These are phyloP conservation scores for Dicentrarchus labrax DNA, from an alignment of 2,113 vertebrate species.

Conservation along the genomic window DNA sequence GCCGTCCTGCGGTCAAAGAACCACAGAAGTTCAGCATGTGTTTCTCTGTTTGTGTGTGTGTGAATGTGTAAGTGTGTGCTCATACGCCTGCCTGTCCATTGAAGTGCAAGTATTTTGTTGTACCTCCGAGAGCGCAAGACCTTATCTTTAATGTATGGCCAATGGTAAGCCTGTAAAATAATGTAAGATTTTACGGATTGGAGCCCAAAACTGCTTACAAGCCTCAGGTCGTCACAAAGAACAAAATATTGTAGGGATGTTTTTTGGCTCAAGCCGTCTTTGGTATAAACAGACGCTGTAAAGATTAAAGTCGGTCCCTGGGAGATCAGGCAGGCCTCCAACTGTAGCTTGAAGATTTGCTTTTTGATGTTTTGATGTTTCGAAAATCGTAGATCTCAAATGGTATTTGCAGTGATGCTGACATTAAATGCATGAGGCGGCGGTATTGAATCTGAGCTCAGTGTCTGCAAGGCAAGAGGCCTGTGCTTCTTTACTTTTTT, in stretches of 20 bases:
- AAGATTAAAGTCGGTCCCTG: constrained; percentile 77
- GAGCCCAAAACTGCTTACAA: constrained; percentile 44
- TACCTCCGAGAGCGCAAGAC: constrained; percentile 28
- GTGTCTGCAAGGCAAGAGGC: constrained; percentile 46
- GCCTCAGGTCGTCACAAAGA: constrained; percentile 66
- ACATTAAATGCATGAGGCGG: constrained; percentile 65
- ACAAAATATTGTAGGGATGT: constrained; percentile 58
- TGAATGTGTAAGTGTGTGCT: constrained; percentile 15
- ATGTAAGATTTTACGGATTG: constrained; percentile 64
- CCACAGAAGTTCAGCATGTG: constrained; percentile 32
- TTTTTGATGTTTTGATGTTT: constrained; percentile 75
- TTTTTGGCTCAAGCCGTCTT: constrained; percentile 61
- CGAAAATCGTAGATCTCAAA: constrained; percentile 64
- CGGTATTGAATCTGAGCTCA: constrained; percentile 53
- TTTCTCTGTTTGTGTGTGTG: constrained; percentile 22
- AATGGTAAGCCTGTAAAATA: constrained; percentile 61
- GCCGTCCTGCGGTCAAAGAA: constrained; percentile 59
- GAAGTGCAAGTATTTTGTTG: constrained; percentile 42
- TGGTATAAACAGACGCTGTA: constrained; percentile 61
- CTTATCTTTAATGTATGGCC: constrained; percentile 68
- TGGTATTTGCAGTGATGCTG: constrained; percentile 64
- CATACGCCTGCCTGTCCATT: neutral
- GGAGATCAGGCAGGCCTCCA: constrained; percentile 69
- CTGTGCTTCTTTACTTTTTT: constrained; percentile 4
- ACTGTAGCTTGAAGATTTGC: constrained; percentile 63